phyloP scores from a whole-genome alignment of 2,888 invertebrate species.

The Romanomermis culicivorax region DNA sequence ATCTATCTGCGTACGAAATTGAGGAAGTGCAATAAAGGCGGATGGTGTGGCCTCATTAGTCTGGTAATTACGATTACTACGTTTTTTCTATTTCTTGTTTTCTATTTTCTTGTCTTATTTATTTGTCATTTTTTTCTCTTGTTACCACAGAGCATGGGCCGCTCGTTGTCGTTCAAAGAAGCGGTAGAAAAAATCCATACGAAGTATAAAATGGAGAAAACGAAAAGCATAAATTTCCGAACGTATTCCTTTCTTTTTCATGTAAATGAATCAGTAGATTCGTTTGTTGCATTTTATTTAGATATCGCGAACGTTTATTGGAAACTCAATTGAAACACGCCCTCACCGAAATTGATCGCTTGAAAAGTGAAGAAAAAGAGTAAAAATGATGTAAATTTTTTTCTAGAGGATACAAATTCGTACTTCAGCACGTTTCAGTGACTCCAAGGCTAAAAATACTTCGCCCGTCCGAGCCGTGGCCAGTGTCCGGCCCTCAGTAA shows the following conservation, averaged over 20 bases:
- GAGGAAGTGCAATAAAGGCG: slow-evolving; percentile 65
- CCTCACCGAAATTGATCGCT: slow-evolving; percentile 43
- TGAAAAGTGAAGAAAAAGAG: not conserved
- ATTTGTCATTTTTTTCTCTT: slow-evolving; percentile 2
- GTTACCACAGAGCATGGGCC: slow-evolving; percentile 40
- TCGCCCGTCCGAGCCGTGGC: not conserved
- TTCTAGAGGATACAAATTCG: not conserved
- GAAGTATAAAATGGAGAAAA: slow-evolving; percentile 48
- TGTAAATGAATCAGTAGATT: too few species aligned
- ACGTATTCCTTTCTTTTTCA: too few species aligned
- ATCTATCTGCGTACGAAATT: slow-evolving; percentile 61
- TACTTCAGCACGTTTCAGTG: not conserved
- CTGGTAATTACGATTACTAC: slow-evolving; percentile 39
- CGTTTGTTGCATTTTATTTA: not conserved
- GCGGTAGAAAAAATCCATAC: slow-evolving; percentile 58
- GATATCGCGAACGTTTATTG: slow-evolving; percentile 1
- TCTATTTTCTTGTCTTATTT: not conserved
- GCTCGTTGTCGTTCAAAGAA: slow-evolving; percentile 57
- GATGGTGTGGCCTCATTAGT: slow-evolving; percentile 80
- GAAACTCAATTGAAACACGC: slow-evolving; percentile 64
- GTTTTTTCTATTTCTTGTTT: not conserved
- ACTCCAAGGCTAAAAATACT: not conserved
- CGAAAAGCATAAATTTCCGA: slow-evolving; percentile 35
- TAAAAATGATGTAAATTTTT: not conserved
- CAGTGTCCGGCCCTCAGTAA: not conserved